Conservation (phyloP, 2,888 invertebrate genomes). For the Artemia sinica region DNA sequence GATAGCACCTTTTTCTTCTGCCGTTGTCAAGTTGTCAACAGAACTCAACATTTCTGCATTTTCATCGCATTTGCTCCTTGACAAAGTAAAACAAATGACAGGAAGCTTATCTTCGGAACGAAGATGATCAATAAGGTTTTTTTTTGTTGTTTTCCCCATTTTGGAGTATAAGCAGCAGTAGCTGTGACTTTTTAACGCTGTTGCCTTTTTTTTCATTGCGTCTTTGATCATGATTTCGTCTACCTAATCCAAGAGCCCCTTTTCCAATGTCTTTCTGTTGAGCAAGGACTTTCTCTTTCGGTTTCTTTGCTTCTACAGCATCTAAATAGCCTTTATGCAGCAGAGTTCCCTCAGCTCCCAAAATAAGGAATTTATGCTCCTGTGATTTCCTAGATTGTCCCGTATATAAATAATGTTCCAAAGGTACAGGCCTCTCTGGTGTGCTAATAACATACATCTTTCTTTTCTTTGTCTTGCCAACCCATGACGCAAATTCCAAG, state of each 20-base stretch:
- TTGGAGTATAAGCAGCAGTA: background rate
- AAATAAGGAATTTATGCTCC: slow-evolving; percentile 55
- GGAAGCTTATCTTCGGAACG: slow-evolving; percentile 66
- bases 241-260: background rate
- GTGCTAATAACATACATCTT: slow-evolving; percentile 78
- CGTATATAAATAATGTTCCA: slow-evolving; percentile 83
- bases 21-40: slow-evolving; percentile 61
- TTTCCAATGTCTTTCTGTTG: background rate
- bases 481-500: slow-evolving; percentile 85
- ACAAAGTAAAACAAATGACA: slow-evolving; percentile 82
- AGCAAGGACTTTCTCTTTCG: slow-evolving; percentile 18
- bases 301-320: slow-evolving; percentile 22
- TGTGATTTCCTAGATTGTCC: slow-evolving; percentile 44
- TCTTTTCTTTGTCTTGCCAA: slow-evolving; percentile 64
- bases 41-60: slow-evolving; percentile 43
- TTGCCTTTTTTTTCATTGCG: background rate
- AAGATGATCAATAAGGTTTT: slow-evolving; percentile 63
- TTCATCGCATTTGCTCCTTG: slow-evolving; percentile 58
- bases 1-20: slow-evolving; percentile 65
- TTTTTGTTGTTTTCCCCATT: slow-evolving; percentile 42
- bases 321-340: slow-evolving; percentile 40
- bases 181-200: background rate
- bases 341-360: slow-evolving; percentile 60
- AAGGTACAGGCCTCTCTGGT: slow-evolving; percentile 75
- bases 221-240: background rate